Base-by-base conservation (phyloP, 2,113 vertebrate genomes). In the Heterochromis multidens region DNA sequence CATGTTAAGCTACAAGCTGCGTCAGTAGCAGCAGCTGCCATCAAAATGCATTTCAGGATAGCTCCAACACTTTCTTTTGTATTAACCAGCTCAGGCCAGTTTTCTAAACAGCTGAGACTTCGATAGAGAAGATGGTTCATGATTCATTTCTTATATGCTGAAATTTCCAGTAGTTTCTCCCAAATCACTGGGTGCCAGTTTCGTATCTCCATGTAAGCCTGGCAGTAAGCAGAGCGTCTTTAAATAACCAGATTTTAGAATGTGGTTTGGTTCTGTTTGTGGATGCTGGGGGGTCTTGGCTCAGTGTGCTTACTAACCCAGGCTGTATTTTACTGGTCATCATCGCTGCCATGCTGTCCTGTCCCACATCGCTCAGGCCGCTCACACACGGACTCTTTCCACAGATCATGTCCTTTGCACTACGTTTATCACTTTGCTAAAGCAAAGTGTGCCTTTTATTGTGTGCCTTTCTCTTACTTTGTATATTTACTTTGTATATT, bases 21-120 rank as follows among this genome's bases (percentile, higher is more conserved):
- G 72, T 83, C 77, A 88, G 81, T 78, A 77, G 25, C 21, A 63
- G 17, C 19, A n/a, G 43, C 54, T 54, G n/a, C 85, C 9, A n/a
- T 43, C 72, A 65, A 7, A 58, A 27, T 65, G 56, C 27, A 67
- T n/a, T 3, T 17, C 5, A 58, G 27, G 23, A 29, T 72, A 21
- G 9, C 57, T 49, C 59, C 31, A 40, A 79, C 74, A 40, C 35
- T 10, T 56, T 58, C 16, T 14, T 67, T 0, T 77, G 19, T 54
- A 2, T 31, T 25, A 16, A 54, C 23, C 31, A 16, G 0, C 43
- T 37, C 27, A 72, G 65, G 29, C 40, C 40, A 52, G 25, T 49
- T 72, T 72, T 72, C 43, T 49, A 19, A 72, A 52, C 67, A 52
- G 29, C 7, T 70, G 63, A 14, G 23, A 6, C 37, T 46, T 70